Conservation (phyloP, 2,888 invertebrate genomes). For the Bellardia bayeri region DNA sequence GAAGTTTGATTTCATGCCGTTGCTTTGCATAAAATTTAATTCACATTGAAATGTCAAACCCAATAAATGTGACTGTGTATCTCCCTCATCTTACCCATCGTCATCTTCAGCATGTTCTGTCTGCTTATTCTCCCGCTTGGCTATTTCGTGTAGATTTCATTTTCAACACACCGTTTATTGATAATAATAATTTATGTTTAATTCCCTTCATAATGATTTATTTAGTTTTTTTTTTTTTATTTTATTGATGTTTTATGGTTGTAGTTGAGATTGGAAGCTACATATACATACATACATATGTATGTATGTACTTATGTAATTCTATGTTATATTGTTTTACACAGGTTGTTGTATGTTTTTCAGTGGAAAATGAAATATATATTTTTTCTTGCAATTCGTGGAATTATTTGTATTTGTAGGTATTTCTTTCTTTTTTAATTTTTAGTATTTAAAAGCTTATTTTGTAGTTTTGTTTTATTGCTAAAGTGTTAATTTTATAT, state of each 20-base stretch:
- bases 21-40: constrained; percentile 51
- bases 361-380: constrained; percentile 33
- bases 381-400: constrained; percentile 58
- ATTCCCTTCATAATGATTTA: constrained; percentile 67
- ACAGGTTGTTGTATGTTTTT: constrained; percentile 38
- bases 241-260: constrained; percentile 23
- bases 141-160: background rate
- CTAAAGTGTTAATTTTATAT: constrained; percentile 50
- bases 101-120: background rate
- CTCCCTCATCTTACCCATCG: constrained; percentile 15
- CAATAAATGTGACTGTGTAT: constrained; percentile 42
- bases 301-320: too few species aligned
- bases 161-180: constrained; percentile 38
- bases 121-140: background rate
- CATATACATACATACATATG: too few species aligned
- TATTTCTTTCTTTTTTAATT: background rate
- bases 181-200: constrained; percentile 71
- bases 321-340: background rate
- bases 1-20: background rate
- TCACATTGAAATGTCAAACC: constrained; percentile 64
- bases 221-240: constrained; percentile 62
- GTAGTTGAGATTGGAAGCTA: background rate
- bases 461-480: constrained; percentile 54
- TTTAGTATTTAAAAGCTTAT: constrained; percentile 45
- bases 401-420: constrained; percentile 65